These are phyloP conservation scores for Palaemon carinicauda DNA, from an alignment of 1,140 invertebrate species.

Conservation along the genomic window DNA sequence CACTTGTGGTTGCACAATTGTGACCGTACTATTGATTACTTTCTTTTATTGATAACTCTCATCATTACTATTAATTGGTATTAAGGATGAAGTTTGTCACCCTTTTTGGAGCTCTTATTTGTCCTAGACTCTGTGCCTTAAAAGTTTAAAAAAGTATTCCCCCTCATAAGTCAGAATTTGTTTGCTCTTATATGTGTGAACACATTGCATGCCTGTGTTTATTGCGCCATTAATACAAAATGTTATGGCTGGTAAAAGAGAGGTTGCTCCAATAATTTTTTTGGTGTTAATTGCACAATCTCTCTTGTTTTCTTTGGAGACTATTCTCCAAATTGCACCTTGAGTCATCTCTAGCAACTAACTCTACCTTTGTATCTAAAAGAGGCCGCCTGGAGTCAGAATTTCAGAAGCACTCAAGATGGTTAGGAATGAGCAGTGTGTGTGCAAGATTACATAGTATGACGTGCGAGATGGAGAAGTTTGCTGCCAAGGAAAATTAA, in stretches of 20 bases:
- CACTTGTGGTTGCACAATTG: not conserved
- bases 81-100: constrained; percentile 34
- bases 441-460: not conserved
- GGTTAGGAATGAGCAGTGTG: not conserved
- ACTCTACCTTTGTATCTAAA: too few species aligned
- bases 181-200: constrained; percentile 28
- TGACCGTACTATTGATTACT: not conserved
- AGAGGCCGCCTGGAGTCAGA: not conserved
- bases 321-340: too few species aligned
- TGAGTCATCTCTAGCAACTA: too few species aligned
- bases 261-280: not conserved
- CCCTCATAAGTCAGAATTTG: too few species aligned
- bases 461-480: not conserved
- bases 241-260: constrained; percentile 11
- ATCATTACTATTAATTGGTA: not conserved
- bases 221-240: constrained; percentile 38
- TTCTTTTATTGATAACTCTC: too few species aligned
- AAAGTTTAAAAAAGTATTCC: constrained; percentile 7
- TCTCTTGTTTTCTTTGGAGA: too few species aligned
- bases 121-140: constrained; percentile 56
- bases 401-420: not conserved
- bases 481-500: not conserved
- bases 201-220: constrained; percentile 52
- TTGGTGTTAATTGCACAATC: not conserved
- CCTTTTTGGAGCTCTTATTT: constrained; percentile 38